Base-by-base conservation (phyloP, 2,888 invertebrate species). In the Oligia latruncula region DNA sequence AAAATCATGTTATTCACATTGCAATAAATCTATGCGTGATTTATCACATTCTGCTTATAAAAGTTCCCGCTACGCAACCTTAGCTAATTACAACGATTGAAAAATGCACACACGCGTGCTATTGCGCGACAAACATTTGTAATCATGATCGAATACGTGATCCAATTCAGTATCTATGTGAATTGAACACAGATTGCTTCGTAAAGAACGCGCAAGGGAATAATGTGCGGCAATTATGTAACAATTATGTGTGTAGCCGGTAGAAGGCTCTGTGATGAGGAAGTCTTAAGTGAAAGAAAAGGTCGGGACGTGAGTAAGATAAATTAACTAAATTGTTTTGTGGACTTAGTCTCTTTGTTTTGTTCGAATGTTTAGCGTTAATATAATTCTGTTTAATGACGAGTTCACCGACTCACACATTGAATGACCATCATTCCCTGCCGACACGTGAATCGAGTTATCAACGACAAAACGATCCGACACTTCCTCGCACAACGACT, bases 401-500 rank as follows among this genome's bases (percentile, higher is more conserved):
- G 90, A 90, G 92, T 93, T 93, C 93, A 93, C 89, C 92, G 93
- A 92, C 91, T 90, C 89, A 89, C 77, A 74, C 84, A 84, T 78
- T 72, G 81, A 89, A 89, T 86, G 81, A 85, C 80, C 82, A 88
- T 77, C 81, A 83, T 87, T 84, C 83, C 81, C 84, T 80, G 74
- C 74, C 78, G 80, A 88, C 84, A 88, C 84, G 90, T 89, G 87
- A 89, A 87, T 81, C 84, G 77, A 82, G 87, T 82, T 86, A 90
- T 90, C 89, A 89, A 87, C 87, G 86, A 91, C 90, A 85, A 91
- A 91, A 89, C 91, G 90, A 91, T 90, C 84, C 89, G 82, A 85
- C 89, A 91, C 89, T 90, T 89, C 89, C 92, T 89, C 90, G 91
- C 94, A 93, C 95, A 94, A 93, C 93, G 93, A 93, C 93, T 91